These are phyloP conservation scores for Pyxicephalus adspersus DNA, from an alignment of 2,113 vertebrate genomes.

Conservation along the genomic window DNA sequence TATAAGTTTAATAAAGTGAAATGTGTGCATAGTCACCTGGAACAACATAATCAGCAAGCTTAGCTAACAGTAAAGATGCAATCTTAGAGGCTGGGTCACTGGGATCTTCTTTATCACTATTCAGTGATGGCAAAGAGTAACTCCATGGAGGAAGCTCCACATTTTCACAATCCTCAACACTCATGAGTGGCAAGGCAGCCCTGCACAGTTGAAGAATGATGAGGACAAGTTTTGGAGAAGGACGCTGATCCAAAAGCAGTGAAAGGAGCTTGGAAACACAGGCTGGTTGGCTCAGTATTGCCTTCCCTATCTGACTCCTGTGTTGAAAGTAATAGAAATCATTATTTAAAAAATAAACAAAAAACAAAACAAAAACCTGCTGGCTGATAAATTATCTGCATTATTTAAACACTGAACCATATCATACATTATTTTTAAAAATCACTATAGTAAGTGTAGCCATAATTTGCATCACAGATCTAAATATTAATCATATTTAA, in stretches of 20 bases:
- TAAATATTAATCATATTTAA: no score
- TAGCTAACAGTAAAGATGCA: conserved; percentile 90
- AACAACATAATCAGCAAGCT: conserved; percentile 96
- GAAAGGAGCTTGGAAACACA: conserved; percentile 98
- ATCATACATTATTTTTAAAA: no score
- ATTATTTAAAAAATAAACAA: no score
- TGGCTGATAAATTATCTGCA: no score
- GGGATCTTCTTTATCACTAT: conserved; percentile 91
- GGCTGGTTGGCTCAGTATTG: conserved; percentile 96
- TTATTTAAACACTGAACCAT: no score
- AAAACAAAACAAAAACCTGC: no score
- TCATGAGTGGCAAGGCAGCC: conserved; percentile 95
- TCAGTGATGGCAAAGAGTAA: conserved; percentile 89
- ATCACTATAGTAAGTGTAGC: no score
- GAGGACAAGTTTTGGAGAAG: conserved; percentile 94
- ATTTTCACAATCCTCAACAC: conserved; percentile 95
- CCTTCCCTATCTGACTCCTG: conserved; percentile 97
- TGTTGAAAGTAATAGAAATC: background rate
- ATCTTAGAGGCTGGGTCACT: conserved; percentile 95
- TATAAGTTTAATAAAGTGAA: no score
- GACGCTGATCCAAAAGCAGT: conserved; percentile 92
- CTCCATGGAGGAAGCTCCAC: conserved; percentile 96
- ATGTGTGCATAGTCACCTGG: conserved; percentile 78
- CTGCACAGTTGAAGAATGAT: conserved; percentile 96
- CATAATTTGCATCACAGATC: no score